These are phyloP conservation scores for Nasonia vitripennis DNA, from an alignment of 1,140 invertebrate species.

Conservation along the genomic window DNA sequence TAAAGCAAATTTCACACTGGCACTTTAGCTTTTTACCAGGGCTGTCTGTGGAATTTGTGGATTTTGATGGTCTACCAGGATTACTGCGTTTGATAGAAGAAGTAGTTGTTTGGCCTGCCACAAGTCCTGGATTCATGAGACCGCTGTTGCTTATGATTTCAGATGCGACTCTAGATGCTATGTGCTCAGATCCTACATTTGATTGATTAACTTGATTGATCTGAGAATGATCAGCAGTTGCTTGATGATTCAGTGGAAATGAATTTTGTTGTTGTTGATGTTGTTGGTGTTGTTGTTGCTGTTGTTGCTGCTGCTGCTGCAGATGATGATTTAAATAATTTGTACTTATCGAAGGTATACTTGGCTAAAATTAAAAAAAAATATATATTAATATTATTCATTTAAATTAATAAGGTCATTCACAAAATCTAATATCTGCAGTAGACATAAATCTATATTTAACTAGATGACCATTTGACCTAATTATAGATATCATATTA, in stretches of 20 bases:
- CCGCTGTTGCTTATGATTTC: conserved; percentile 35
- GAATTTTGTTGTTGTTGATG: conserved; percentile 41
- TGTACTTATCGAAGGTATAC: conserved; percentile 8
- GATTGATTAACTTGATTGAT: conserved; percentile 59
- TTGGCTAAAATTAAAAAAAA: conserved; percentile 44
- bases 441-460: conserved; percentile 4
- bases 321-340: conserved; percentile 49
- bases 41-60: conserved; percentile 53
- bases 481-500: not conserved
- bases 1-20: conserved; percentile 77
- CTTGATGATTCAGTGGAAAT: conserved; percentile 33
- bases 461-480: conserved; percentile 20
- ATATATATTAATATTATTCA: not conserved
- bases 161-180: conserved; percentile 53
- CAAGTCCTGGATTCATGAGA: conserved; percentile 33
- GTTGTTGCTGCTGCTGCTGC: conserved; percentile 35
- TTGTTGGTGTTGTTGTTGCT: conserved; percentile 34
- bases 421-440: not conserved
- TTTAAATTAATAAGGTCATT: not conserved
- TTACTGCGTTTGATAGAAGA: conserved; percentile 57
- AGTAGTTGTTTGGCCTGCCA: conserved; percentile 23
- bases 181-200: conserved; percentile 47
- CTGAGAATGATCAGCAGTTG: conserved; percentile 37
- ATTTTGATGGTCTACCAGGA: conserved; percentile 65
- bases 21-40: conserved; percentile 69